Conservation (phyloP, 1,140 invertebrate genomes). For the Neotoxoptera formosana region DNA sequence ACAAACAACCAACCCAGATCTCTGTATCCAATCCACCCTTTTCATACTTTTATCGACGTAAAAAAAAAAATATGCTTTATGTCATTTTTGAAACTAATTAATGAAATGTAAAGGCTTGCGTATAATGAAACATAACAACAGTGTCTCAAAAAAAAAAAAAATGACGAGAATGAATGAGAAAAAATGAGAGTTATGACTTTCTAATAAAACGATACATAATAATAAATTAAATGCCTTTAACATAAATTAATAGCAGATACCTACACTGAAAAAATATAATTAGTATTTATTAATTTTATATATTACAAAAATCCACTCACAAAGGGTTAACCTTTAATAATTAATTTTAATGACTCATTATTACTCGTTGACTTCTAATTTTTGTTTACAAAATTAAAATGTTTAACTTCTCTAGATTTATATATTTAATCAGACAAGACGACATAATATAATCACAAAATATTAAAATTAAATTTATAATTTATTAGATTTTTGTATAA, state of each 20-base stretch:
- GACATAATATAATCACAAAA: not conserved
- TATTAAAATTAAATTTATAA: not conserved
- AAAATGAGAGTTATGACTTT: not conserved
- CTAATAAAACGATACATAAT: not conserved
- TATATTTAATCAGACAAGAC: not conserved
- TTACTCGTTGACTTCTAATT: not conserved
- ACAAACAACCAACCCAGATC: not conserved
- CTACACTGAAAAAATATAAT: not conserved
- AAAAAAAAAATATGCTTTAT: not conserved
- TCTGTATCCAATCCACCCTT: not conserved
- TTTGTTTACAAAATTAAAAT: not conserved
- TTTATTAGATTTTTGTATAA: not conserved
- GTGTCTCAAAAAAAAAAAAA: not conserved
- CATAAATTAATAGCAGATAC: not conserved
- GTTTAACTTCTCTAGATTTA: not conserved
- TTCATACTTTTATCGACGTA: not conserved
- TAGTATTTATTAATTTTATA: not conserved
- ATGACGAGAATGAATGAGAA: no score
- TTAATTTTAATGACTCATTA: not conserved
- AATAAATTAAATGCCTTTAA: not conserved
- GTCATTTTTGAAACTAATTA: constrained; percentile 21
- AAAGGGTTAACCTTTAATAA: not conserved
- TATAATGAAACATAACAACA: not conserved
- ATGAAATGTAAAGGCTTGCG: not conserved
- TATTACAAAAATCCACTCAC: not conserved